phyloP scores from a whole-genome alignment of 2,797 vertebrate species.

The Lophotriccus pileatus region DNA sequence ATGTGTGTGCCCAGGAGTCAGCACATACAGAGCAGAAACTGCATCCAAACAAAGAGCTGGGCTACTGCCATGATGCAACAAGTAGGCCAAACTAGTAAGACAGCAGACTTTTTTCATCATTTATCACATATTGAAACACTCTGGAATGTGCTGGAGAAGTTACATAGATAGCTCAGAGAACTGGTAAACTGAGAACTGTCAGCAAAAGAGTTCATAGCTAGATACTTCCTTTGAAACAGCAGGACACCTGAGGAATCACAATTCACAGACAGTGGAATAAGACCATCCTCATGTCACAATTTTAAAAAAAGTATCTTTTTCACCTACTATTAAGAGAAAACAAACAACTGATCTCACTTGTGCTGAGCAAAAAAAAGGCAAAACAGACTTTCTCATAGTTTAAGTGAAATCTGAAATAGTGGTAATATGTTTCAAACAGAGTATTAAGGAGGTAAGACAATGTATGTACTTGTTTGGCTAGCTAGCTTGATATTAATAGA shows the following conservation, averaged over 20 bases:
- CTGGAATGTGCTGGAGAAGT: not conserved
- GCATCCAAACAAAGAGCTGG: not conserved
- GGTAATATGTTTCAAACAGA: not conserved
- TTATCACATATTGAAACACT: not conserved
- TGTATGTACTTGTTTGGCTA: not conserved
- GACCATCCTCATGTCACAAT: not conserved
- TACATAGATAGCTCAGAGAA: not conserved
- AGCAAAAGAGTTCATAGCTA: accelerated
- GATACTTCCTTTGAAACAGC: not conserved
- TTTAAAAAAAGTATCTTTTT: not conserved
- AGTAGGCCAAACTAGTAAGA: not conserved
- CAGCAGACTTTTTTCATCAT: not conserved
- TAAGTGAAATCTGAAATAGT: not conserved
- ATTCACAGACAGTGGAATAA: not conserved
- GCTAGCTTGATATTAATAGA: not conserved
- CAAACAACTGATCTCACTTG: not conserved
- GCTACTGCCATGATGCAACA: not conserved
- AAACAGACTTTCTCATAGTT: not conserved
- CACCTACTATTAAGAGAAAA: not conserved
- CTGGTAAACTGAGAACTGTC: not conserved
- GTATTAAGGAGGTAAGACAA: not conserved
- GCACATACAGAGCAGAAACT: not conserved
- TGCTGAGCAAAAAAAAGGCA: not conserved
- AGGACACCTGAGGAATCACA: not conserved
- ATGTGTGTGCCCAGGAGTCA: not conserved